These are phyloP conservation scores for Alligator mississippiensis DNA, from an alignment of 2,113 vertebrate species.

Conservation along the genomic window DNA sequence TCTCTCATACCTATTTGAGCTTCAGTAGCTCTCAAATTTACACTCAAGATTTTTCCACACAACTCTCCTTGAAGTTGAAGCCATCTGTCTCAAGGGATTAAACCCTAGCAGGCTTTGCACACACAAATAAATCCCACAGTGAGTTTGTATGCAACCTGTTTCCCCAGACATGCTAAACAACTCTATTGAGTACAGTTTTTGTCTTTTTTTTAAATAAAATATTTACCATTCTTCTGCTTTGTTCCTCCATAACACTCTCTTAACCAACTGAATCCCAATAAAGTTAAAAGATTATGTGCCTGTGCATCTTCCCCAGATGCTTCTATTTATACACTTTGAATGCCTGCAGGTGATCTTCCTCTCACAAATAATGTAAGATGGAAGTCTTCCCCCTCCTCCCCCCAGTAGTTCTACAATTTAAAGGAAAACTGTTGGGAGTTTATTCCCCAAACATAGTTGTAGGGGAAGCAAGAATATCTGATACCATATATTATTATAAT, in stretches of 20 bases:
- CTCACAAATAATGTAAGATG: neutral
- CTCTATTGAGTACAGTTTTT: neutral
- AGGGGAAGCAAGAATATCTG: accelerated
- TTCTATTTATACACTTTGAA: neutral
- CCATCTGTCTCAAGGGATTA: neutral
- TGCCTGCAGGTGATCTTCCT: neutral
- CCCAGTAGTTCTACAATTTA: neutral
- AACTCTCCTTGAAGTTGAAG: neutral
- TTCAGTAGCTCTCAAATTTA: neutral
- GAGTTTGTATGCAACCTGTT: neutral
- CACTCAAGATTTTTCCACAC: neutral
- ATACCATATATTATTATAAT: neutral
- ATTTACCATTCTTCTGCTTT: neutral
- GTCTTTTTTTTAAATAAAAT: neutral
- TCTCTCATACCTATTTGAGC: neutral
- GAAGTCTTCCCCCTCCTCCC: neutral
- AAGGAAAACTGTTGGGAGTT: neutral
- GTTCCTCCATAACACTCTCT: neutral
- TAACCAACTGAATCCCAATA: accelerated
- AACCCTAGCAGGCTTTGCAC: neutral
- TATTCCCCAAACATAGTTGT: neutral
- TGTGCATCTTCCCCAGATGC: neutral
- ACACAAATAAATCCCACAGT: neutral
- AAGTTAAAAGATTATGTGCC: neutral
- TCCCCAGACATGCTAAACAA: neutral